Evolutionary conservation across 2,888 invertebrate genomes (phyloP).

Genomic region (Microdon myrmicae): DNA sequence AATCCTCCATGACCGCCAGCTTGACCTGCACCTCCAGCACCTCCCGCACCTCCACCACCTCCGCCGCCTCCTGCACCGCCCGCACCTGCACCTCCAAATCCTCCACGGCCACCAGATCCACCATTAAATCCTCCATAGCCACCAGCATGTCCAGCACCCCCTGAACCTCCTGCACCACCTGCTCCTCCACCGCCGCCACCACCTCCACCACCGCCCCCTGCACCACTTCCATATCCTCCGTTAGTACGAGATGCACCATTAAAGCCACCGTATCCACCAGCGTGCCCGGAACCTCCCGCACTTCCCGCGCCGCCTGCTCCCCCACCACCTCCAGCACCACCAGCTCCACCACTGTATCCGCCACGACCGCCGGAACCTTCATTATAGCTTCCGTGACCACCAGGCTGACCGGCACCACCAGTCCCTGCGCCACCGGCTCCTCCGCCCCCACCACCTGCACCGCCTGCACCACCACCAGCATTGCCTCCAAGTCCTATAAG

Average conservation of each 20-base stretch:
- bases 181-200: conserved; percentile 1
- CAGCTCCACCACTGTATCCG: conserved; percentile 8
- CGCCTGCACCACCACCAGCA: conserved; percentile 1
- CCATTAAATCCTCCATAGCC: conserved; percentile 15
- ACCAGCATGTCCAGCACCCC: conserved; percentile 5
- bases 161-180: conserved; percentile 13
- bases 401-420: conserved; percentile 17
- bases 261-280: conserved; percentile 16
- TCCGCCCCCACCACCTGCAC: conserved; percentile 1
- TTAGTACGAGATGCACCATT: conserved; percentile 74
- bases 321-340: conserved; percentile 18
- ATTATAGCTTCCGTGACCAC: conserved; percentile 1
- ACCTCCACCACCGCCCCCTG: conserved; percentile 19
- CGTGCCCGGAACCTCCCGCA: conserved; percentile 14
- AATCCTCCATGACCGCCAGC: conserved; percentile 15
- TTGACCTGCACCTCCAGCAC: conserved; percentile 4
- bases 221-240: conserved; percentile 73
- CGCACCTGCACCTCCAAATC: conserved; percentile 10
- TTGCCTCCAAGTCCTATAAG: conserved; percentile 1
- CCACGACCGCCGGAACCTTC: conserved; percentile 6
- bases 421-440: not conserved
- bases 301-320: conserved; percentile 8
- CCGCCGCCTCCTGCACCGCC: conserved; percentile 14
- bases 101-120: conserved; percentile 18
- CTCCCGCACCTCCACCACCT: conserved; percentile 6